Percentiles rank a stretch among this genome's conserved stretches.
Evolutionary conservation across 2,888 invertebrate genomes (phyloP).

Genomic region (Smittia sp.): DNA sequence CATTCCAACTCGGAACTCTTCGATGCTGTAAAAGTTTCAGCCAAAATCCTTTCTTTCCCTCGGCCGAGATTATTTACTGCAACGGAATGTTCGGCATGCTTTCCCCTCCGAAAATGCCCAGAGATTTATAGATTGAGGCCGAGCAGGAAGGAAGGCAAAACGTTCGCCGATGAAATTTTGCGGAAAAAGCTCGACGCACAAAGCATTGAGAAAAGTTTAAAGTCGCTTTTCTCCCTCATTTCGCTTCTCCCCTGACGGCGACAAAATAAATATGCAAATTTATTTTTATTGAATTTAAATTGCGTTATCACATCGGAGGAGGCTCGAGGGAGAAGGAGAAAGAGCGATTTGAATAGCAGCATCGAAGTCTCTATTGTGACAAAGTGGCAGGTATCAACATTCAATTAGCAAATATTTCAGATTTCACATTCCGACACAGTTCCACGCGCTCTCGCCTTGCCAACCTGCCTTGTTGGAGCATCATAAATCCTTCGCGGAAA

Average conservation of each 20-base stretch:
- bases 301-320: slow-evolving; percentile 18
- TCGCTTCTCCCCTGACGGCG: background rate
- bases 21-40: background rate
- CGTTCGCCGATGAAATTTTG: background rate
- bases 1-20: background rate
- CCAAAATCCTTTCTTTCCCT: background rate
- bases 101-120: background rate
- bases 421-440: background rate
- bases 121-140: background rate
- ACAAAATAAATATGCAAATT: slow-evolving; percentile 39
- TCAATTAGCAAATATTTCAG: slow-evolving; percentile 35
- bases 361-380: slow-evolving; percentile 14
- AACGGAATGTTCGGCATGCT: background rate
- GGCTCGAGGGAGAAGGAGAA: slow-evolving; percentile 7
- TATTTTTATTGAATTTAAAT: slow-evolving; percentile 38
- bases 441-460: background rate
- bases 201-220: background rate
- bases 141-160: background rate
- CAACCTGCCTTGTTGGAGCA: background rate
- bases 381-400: slow-evolving; percentile 36
- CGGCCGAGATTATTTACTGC: background rate
- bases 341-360: slow-evolving; percentile 14
- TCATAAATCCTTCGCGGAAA: background rate
- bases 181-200: background rate
- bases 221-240: background rate